Percentiles rank a stretch among this genome's conserved stretches.
These are phyloP conservation scores for Pyrocoelia pectoralis DNA, from an alignment of 2,888 invertebrate genomes.

Conservation along the genomic window DNA sequence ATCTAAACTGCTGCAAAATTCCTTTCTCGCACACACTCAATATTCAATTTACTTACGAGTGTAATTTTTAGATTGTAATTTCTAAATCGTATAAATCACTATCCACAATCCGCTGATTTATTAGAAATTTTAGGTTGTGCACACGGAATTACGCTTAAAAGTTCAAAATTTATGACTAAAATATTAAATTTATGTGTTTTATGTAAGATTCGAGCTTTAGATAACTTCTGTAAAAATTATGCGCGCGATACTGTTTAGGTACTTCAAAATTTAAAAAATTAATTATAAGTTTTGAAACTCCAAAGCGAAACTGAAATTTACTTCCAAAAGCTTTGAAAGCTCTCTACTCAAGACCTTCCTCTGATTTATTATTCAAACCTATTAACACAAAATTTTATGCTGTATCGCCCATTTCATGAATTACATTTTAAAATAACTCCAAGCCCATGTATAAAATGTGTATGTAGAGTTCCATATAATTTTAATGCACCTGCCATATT, in stretches of 20 bases:
- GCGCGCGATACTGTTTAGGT: constrained; percentile 10
- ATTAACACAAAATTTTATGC: constrained; percentile 14
- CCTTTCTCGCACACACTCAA: constrained; percentile 38
- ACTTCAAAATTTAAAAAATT: constrained; percentile 11
- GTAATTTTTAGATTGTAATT: constrained; percentile 34
- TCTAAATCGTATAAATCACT: constrained; percentile 33
- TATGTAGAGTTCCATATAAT: not conserved
- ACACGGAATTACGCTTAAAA: constrained; percentile 34
- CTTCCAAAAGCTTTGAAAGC: constrained; percentile 11
- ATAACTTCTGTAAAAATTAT: constrained; percentile 12
- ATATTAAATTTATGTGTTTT: constrained; percentile 36
- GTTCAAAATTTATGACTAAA: constrained; percentile 33
- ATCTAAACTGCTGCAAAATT: constrained; percentile 36
- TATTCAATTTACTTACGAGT: constrained; percentile 38
- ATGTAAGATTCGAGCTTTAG: constrained; percentile 4
- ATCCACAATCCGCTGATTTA: constrained; percentile 30
- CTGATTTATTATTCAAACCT: constrained; percentile 14
- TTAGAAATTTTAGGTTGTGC: constrained; percentile 32
- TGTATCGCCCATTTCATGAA: constrained; percentile 11
- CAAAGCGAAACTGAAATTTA: constrained; percentile 12
- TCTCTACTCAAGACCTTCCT: constrained; percentile 8
- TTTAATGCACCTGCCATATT: not conserved
- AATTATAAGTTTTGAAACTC: constrained; percentile 12
- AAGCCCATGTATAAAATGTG: not conserved
- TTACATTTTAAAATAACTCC: constrained; percentile 5